These are phyloP conservation scores for Lamprologus tigripictilis DNA, from an alignment of 2,113 vertebrate genomes.

Conservation along the genomic window DNA sequence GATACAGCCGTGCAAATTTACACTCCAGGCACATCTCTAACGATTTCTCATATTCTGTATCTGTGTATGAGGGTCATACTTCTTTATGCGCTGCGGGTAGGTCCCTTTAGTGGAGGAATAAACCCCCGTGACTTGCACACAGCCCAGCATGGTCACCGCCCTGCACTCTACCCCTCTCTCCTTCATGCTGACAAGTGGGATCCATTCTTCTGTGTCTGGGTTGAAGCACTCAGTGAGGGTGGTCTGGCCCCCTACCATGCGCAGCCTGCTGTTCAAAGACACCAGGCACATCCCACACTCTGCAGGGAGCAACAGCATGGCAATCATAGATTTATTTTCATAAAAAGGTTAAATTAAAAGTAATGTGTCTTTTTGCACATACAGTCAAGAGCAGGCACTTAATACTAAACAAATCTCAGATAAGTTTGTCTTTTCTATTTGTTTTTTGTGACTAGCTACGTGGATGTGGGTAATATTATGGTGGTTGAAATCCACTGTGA, in stretches of 20 bases:
- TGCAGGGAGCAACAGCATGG: constrained; percentile 12
- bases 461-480: neutral
- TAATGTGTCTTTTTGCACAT: neutral
- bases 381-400: neutral
- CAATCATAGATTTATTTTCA: neutral
- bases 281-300: constrained; percentile 76
- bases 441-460: neutral
- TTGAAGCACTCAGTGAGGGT: constrained; percentile 73
- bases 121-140: constrained; percentile 76
- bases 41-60: constrained; percentile 18
- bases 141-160: constrained; percentile 68
- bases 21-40: constrained; percentile 71
- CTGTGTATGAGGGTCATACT: constrained; percentile 69
- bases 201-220: constrained; percentile 72
- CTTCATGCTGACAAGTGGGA: constrained; percentile 71
- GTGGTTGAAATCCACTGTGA: neutral
- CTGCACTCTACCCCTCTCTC: constrained; percentile 76
- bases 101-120: constrained; percentile 77
- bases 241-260: constrained; percentile 77
- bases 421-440: neutral
- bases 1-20: constrained; percentile 76
- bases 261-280: constrained; percentile 74
- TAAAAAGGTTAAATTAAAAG: neutral
- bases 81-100: constrained; percentile 78
- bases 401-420: neutral